Percentiles rank a stretch among this genome's conserved stretches.
Conservation (phyloP, 2,888 invertebrate species). For the Drosophila paramelanica region DNA sequence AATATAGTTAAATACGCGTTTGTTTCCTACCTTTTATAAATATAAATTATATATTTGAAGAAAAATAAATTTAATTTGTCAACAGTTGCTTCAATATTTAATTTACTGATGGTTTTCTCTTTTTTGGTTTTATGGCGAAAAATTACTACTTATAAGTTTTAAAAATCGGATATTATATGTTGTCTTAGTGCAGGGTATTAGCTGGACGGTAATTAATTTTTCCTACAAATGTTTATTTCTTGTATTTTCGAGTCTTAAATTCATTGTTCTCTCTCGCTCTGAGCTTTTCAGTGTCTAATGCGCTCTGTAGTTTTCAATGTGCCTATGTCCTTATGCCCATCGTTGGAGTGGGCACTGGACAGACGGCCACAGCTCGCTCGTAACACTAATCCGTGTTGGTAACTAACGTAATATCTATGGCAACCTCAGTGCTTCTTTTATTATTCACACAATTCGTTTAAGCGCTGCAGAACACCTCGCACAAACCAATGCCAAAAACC, state of each 20-base stretch:
- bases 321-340: constrained; percentile 6
- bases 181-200: background rate
- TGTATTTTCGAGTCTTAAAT: background rate
- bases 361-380: constrained; percentile 14
- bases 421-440: constrained; percentile 59
- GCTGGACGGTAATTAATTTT: background rate
- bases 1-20: too few relatives aligned
- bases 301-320: constrained; percentile 9
- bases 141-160: too few relatives aligned
- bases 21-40: too few relatives aligned
- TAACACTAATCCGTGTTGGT: constrained; percentile 65
- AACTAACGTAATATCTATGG: constrained; percentile 57
- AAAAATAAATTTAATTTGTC: too few relatives aligned
- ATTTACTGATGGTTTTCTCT: too few relatives aligned
- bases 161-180: too few relatives aligned
- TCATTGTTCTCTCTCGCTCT: constrained; percentile 5
- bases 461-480: constrained; percentile 63
- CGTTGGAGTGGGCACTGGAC: background rate
- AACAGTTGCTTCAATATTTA: too few relatives aligned
- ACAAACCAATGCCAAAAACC: constrained; percentile 55
- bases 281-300: constrained; percentile 20
- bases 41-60: too few relatives aligned
- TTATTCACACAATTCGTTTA: constrained; percentile 76
- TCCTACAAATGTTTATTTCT: background rate
- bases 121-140: too few relatives aligned